Evolutionary conservation across 1,140 invertebrate genomes (phyloP).

Genomic region (silkworm (Bombyx mori)): DNA sequence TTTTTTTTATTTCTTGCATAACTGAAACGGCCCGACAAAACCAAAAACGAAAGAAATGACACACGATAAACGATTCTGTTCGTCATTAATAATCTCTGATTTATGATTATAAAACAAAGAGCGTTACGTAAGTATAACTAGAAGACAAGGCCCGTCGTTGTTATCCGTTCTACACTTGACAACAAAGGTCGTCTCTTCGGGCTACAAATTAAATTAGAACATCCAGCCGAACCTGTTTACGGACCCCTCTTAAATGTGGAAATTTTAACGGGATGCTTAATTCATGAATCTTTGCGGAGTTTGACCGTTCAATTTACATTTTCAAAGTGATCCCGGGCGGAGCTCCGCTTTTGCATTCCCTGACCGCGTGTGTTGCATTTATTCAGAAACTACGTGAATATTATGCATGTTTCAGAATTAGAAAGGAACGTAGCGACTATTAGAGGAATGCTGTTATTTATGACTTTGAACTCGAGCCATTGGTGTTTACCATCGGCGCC

Average conservation of each 20-base stretch:
- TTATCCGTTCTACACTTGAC: conserved; percentile 28
- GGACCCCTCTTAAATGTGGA: conserved; percentile 41
- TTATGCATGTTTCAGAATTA: conserved; percentile 18
- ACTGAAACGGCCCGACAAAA: not conserved
- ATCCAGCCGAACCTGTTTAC: conserved; percentile 33
- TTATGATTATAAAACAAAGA: not conserved
- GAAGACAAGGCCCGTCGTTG: not conserved
- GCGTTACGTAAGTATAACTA: not conserved
- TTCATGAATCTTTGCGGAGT: conserved; percentile 53
- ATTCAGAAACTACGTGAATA: conserved; percentile 18
- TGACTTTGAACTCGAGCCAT: conserved; percentile 31
- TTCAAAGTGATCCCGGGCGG: conserved; percentile 43
- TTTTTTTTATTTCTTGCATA: not conserved
- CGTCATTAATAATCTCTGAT: conserved; percentile 25
- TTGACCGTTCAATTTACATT: conserved; percentile 61
- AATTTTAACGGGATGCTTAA: conserved; percentile 51
- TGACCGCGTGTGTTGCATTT: conserved; percentile 37
- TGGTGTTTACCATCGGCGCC: conserved; percentile 44
- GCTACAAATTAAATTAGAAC: conserved; percentile 51
- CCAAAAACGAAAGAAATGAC: not conserved
- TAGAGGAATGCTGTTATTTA: conserved; percentile 39
- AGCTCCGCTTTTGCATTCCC: conserved; percentile 47
- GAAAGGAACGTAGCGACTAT: conserved; percentile 11
- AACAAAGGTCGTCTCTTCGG: conserved; percentile 32
- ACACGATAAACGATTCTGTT: not conserved